Base-by-base conservation (phyloP, 2,797 vertebrate genomes). In the Melanotaenia maccullochi region DNA sequence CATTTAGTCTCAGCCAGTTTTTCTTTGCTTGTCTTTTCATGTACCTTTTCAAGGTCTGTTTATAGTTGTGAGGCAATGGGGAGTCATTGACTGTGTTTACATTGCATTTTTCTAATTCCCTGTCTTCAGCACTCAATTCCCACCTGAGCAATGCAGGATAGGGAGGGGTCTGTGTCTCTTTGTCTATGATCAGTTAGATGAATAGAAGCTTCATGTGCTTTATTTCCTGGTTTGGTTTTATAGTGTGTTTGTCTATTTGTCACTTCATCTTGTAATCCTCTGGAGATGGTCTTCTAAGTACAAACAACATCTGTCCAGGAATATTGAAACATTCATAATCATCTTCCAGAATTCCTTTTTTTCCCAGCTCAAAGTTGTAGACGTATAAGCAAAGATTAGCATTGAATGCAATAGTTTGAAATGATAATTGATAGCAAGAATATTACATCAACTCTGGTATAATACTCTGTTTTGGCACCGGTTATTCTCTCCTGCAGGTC, bases 221-320 rank as follows among this genome's bases (percentile, higher is more conserved):
- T 68, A 33, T 61, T 67, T 81, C 61, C 47, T 58, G 42, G 47
- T 44, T 36, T 67, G 16, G 22, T 60, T 36, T 73, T 64, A 51
- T 66, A 65, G 58, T 76, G 24, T 63, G 66, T 55, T 55, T 67
- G 47, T 69, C 54, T 65, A 47, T 75, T 68, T 49, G 33, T 66
- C 61, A 75, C 58, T 78, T 78, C 64, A 74, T 82, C 64, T 47
- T 36, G 38, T 66, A 83, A 86, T 75, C 72, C 91, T 89, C 91
- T 69, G 60, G 90, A 91, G 92, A 93, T 71, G 51, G 33, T 57
- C 63, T 57, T 18, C 77, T 77, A 75, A 73, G 80, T 79, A 82
- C 83, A 90, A 88, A 87, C 87, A 87, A 85, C 91, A 91, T 91
- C 91, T 93, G 92, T 93, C 87, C 76, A 54, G 61, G 57, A 87